phyloP scores from a whole-genome alignment of 2,113 vertebrate genomes.

The Neodontobutis hainanensis region DNA sequence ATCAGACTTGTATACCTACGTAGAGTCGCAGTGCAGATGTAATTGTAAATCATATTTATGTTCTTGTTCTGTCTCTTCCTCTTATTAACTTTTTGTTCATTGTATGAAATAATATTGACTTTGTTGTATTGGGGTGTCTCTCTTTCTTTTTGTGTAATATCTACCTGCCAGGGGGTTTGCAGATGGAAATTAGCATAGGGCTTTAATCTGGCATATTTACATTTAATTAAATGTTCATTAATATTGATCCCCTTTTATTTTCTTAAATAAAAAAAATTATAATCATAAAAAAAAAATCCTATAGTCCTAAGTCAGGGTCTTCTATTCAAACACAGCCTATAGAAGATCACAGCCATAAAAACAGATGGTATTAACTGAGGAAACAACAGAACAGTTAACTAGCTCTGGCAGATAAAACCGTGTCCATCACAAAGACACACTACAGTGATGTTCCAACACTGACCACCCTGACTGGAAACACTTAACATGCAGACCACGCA shows the following conservation, averaged over 20 bases:
- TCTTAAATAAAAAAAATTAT: no score
- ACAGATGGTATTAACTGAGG: neutral
- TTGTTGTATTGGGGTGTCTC: no score
- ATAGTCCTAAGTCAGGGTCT: neutral
- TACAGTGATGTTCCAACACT: slow-evolving; percentile 17
- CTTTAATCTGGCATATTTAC: no score
- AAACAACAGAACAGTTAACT: neutral
- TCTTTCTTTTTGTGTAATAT: no score
- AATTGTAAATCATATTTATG: no score
- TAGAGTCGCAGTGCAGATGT: no score
- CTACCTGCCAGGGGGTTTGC: no score
- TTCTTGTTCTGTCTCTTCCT: no score
- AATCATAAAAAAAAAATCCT: neutral
- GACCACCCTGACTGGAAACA: slow-evolving; percentile 29
- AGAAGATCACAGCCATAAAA: neutral
- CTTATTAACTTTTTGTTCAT: neutral
- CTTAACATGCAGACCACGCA: slow-evolving; percentile 27
- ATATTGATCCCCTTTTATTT: no score
- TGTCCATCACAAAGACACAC: slow-evolving; percentile 20
- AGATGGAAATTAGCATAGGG: no score
- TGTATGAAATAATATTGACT: neutral
- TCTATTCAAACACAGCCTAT: slow-evolving; percentile 5
- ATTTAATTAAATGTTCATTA: no score
- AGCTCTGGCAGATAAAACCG: slow-evolving; percentile 14
- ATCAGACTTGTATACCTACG: no score